phyloP scores from a whole-genome alignment of 2,113 vertebrate genomes.

The Oxyruncus cristatus region DNA sequence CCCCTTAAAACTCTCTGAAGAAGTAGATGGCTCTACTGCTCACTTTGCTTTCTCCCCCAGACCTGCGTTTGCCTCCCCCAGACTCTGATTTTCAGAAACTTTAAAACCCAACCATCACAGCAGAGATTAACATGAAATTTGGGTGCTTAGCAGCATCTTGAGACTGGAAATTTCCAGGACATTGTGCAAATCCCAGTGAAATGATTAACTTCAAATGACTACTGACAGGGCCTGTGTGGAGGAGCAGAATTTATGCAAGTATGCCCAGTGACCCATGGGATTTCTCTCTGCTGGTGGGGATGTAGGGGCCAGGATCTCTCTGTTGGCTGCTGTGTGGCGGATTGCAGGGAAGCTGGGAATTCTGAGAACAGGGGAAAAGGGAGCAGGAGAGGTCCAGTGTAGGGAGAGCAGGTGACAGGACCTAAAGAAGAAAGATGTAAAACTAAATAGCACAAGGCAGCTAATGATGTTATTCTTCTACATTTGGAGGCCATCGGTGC shows the following conservation, averaged over 20 bases:
- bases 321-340: neutral
- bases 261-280: fast-evolving
- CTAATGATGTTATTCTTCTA: neutral
- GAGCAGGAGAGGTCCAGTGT: neutral
- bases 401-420: neutral
- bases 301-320: neutral
- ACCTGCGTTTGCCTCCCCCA: neutral
- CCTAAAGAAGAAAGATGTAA: neutral
- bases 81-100: neutral
- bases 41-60: neutral
- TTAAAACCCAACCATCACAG: neutral
- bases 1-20: neutral
- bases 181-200: neutral
- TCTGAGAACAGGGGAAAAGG: neutral
- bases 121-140: neutral
- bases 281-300: fast-evolving
- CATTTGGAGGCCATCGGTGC: neutral
- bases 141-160: neutral
- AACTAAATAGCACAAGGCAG: neutral
- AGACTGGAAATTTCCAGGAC: neutral
- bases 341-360: neutral
- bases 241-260: neutral
- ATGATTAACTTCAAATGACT: neutral
- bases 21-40: neutral
- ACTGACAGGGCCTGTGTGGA: neutral